Evolutionary conservation across 2,888 invertebrate genomes (phyloP).

Genomic region (Operophtera brumata): DNA sequence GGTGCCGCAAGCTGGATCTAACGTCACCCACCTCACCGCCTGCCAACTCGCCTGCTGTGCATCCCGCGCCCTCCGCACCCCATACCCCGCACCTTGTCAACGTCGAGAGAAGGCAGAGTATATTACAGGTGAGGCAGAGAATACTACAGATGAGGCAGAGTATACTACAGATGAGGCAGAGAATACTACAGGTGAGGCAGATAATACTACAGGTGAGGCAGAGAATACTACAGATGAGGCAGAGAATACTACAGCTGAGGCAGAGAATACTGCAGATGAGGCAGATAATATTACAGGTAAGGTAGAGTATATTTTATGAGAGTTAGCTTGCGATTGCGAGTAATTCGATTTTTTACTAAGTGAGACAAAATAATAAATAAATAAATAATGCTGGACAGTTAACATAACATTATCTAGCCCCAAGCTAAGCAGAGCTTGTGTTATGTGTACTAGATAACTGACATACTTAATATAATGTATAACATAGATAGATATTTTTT

Average conservation of each 20-base stretch:
- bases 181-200: conserved; percentile 78
- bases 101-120: conserved; percentile 72
- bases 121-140: conserved; percentile 78
- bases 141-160: conserved; percentile 79
- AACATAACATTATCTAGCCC: too few relatives aligned
- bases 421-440: too few relatives aligned
- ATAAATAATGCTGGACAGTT: too few relatives aligned
- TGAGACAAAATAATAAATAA: too few relatives aligned
- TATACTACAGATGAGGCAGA: conserved; percentile 78
- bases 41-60: conserved; percentile 62
- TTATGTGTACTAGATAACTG: too few relatives aligned
- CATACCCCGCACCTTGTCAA: conserved; percentile 65
- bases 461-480: too few relatives aligned
- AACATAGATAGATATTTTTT: too few relatives aligned
- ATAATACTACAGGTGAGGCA: conserved; percentile 62
- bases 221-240: conserved; percentile 33
- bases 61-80: conserved; percentile 56
- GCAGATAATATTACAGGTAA: not conserved
- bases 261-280: conserved; percentile 33
- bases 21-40: conserved; percentile 72
- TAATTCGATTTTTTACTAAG: too few relatives aligned
- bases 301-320: too few relatives aligned
- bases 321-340: too few relatives aligned
- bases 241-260: conserved; percentile 33
- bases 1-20: conserved; percentile 81